Base-by-base conservation (phyloP, 2,888 invertebrate species). In the Thalpophila matura region DNA sequence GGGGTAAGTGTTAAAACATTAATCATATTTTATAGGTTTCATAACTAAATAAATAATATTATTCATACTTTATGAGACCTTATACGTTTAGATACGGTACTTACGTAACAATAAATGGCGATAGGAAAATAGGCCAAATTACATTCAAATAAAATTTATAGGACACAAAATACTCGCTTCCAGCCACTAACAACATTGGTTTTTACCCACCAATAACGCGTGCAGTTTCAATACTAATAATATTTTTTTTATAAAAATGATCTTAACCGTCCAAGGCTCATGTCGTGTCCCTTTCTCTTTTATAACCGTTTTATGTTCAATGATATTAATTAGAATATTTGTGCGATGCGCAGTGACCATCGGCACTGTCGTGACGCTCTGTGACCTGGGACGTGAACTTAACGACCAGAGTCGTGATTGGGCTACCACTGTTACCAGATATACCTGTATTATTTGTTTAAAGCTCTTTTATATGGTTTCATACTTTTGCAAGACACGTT, bases 331-430 rank as follows among this genome's bases (percentile, higher is more conserved):
- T 75, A 75, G 75, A 64, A 69, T 73, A 59, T 79, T 79, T 60
- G 67, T 62, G 57, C 51, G 62, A 69, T 74, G 76, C 60, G 59
- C 73, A 70, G 74, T 77, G 79, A 71, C 72, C 81, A 68, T 75
- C 74, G 75, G 67, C 71, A 33, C 54, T 67, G 80, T 87, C 87
- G 86, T 86, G 88, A 87, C 84, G 75, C 56, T 70, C 73, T 62
- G 56, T 75, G 84, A 83, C 82, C 85, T 79, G 71, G 2, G 46
- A 71, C 68, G 75, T 83, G 82, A 85, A 85, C 83, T 77, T 57
- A 56, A 40, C 79, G 82, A 77, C 79, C 65, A 59, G 7, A 73
- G 71, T 83, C 84, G 82, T 79, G 83, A 82, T 68, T 56, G 58
- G 61, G 61, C 37, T 47, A 42, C 58, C 45, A 47, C 47, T 40